These are phyloP conservation scores for Ornithoptera priamus DNA, from an alignment of 2,888 invertebrate species.

Conservation along the genomic window DNA sequence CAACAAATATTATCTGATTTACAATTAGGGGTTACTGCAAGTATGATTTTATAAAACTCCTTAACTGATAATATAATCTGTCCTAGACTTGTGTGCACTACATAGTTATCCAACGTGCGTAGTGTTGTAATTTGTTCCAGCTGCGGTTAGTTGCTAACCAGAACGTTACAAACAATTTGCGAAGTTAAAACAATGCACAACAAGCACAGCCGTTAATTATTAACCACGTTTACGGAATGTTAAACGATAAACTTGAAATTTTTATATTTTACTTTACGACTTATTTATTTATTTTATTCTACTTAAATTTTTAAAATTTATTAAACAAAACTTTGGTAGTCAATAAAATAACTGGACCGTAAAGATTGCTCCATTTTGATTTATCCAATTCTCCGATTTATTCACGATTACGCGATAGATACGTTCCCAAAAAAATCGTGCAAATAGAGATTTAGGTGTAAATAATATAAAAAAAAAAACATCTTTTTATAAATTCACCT, in stretches of 20 bases:
- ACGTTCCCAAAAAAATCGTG: no score
- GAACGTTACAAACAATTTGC: constrained; percentile 2
- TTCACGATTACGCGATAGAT: no score
- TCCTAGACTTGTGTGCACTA: neutral
- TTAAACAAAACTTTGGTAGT: no score
- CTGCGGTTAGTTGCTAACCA: constrained; percentile 2
- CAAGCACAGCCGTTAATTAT: neutral
- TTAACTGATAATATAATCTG: neutral
- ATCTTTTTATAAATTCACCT: no score
- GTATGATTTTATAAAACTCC: neutral
- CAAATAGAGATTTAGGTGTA: no score
- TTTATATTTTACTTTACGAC: neutral
- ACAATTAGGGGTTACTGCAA: neutral
- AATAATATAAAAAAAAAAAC: no score
- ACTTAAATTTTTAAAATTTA: no score
- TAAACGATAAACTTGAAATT: neutral
- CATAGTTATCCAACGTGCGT: neutral
- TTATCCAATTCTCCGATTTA: no score
- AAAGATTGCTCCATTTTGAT: no score
- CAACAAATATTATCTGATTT: neutral
- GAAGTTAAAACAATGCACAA: constrained; percentile 1
- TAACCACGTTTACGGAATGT: neutral
- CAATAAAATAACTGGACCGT: no score
- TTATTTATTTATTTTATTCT: neutral
- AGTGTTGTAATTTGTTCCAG: neutral